phyloP scores from a whole-genome alignment of 2,797 vertebrate species.

The Hippocampus kuda region DNA sequence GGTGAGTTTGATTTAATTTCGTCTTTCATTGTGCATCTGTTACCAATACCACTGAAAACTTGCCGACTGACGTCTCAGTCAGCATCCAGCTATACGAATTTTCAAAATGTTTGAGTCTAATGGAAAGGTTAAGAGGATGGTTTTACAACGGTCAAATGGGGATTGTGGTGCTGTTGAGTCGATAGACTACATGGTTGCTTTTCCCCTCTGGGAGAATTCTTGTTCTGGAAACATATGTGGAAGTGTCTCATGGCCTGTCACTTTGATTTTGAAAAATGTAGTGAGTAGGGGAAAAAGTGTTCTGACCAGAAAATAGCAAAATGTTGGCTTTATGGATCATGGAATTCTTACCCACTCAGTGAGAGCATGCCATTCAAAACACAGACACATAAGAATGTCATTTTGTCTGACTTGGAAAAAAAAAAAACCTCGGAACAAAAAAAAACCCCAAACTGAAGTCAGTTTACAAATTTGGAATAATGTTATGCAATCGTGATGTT shows the following conservation, averaged over 20 bases:
- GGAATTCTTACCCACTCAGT: conserved; percentile 7
- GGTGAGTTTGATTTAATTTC: conserved; percentile 58
- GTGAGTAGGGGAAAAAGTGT: conserved; percentile 18
- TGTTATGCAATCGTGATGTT: not conserved
- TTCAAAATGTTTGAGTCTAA: not conserved
- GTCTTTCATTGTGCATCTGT: not conserved
- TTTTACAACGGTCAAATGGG: conserved; percentile 27
- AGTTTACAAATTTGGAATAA: not conserved
- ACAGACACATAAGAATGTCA: conserved; percentile 18
- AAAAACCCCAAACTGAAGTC: not conserved
- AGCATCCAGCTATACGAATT: not conserved
- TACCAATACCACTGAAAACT: not conserved
- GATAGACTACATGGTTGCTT: conserved; percentile 38
- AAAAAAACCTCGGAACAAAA: too few relatives aligned
- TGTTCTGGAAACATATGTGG: conserved; percentile 43
- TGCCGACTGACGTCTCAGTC: not conserved
- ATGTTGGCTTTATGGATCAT: conserved; percentile 36
- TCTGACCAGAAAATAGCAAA: conserved; percentile 25
- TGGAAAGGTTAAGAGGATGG: not conserved
- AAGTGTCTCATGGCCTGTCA: conserved; percentile 23
- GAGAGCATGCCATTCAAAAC: conserved; percentile 17
- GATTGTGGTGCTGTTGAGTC: conserved; percentile 20
- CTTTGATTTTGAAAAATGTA: conserved; percentile 22
- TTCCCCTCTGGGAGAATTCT: conserved; percentile 39
- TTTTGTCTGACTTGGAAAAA: conserved; percentile 11